These are phyloP conservation scores for Drosophila nr. perissopoda DNA, from an alignment of 2,888 invertebrate species.

Conservation along the genomic window DNA sequence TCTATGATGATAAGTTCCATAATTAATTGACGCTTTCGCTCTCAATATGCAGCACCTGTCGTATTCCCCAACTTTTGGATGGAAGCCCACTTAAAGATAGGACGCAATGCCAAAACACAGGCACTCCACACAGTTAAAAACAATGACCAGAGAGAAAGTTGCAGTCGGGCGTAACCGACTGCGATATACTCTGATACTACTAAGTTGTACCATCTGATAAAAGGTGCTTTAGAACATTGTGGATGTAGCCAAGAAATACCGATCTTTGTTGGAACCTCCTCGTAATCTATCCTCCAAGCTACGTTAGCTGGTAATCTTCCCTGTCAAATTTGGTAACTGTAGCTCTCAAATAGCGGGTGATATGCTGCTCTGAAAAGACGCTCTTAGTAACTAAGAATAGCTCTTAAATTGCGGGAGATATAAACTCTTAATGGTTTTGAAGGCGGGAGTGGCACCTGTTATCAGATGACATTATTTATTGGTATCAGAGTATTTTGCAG, in stretches of 20 bases:
- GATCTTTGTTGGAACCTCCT: background rate
- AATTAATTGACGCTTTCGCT: conserved; percentile 32
- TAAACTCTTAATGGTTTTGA: too few relatives aligned
- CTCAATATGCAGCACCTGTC: conserved; percentile 20
- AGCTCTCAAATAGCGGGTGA: too few relatives aligned
- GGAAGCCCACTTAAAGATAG: background rate
- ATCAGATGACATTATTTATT: background rate
- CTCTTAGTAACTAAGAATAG: too few relatives aligned
- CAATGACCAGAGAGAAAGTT: background rate
- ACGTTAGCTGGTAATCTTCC: background rate
- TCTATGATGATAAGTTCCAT: conserved; percentile 17
- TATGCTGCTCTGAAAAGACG: too few relatives aligned
- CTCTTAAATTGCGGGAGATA: background rate
- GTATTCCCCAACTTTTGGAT: background rate
- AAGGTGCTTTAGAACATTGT: background rate
- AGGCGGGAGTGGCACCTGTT: background rate
- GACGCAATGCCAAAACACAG: conserved; percentile 10
- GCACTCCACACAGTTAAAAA: background rate
- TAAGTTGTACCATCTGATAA: background rate
- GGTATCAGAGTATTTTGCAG: background rate
- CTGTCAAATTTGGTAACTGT: background rate
- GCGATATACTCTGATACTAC: background rate
- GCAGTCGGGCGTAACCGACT: background rate
- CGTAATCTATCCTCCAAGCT: background rate
- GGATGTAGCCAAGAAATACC: background rate